These are phyloP conservation scores for Ormyrus nitidulus DNA, from an alignment of 2,888 invertebrate genomes.

Conservation along the genomic window DNA sequence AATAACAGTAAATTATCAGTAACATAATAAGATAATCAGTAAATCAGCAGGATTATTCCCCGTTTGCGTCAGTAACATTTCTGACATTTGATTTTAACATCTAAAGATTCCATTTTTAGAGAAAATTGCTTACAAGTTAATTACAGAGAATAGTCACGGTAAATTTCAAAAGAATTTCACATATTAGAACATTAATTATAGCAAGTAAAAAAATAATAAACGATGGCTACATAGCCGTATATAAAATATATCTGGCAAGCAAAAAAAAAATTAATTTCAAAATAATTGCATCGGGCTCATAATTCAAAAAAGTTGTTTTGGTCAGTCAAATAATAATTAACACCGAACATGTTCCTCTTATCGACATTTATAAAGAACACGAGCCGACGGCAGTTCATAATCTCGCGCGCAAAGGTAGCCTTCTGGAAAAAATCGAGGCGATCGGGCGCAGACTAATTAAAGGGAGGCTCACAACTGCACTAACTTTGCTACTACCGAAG, in stretches of 20 bases:
- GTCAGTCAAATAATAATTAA: constrained; percentile 27
- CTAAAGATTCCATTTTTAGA: too few species aligned
- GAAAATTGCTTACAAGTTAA: neutral
- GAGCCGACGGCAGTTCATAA: constrained; percentile 16
- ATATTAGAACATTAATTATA: too few species aligned
- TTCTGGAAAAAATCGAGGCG: constrained; percentile 7
- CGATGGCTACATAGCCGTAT: neutral
- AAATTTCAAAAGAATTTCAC: too few species aligned
- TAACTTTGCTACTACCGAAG: neutral
- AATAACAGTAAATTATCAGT: too few species aligned
- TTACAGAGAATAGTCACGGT: too few species aligned
- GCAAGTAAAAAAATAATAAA: neutral
- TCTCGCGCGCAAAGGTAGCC: constrained; percentile 6
- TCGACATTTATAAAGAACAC: constrained; percentile 26
- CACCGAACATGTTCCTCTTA: constrained; percentile 2
- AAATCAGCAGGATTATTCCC: too few species aligned
- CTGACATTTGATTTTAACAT: too few species aligned
- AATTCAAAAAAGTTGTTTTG: neutral
- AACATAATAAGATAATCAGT: too few species aligned
- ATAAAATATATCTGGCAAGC: too few species aligned
- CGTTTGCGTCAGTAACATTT: too few species aligned
- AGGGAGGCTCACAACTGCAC: neutral
- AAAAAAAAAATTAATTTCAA: constrained; percentile 17
- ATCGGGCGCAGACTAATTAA: constrained; percentile 16
- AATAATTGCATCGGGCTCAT: constrained; percentile 17